These are phyloP conservation scores for Bombus affinis DNA, from an alignment of 1,140 invertebrate genomes.

Conservation along the genomic window DNA sequence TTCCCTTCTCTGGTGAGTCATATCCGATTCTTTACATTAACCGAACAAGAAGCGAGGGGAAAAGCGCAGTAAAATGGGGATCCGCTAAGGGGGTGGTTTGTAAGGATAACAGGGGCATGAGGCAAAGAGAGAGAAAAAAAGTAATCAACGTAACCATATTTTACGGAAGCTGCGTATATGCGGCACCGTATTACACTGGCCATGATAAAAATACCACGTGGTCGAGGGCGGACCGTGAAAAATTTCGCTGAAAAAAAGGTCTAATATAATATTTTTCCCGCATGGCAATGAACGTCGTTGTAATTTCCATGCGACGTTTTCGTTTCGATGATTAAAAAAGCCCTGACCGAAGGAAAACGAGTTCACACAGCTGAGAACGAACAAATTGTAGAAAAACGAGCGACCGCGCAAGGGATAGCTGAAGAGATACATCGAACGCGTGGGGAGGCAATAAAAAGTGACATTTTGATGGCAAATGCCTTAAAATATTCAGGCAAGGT, in stretches of 20 bases:
- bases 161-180: constrained; percentile 52
- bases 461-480: background rate
- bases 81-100: constrained; percentile 23
- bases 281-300: constrained; percentile 9
- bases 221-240: constrained; percentile 13
- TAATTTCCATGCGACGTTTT: constrained; percentile 25
- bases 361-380: background rate
- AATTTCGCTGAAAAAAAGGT: constrained; percentile 19
- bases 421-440: background rate
- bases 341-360: too few relatives aligned
- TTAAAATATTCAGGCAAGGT: background rate
- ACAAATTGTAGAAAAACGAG: background rate
- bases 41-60: constrained; percentile 47
- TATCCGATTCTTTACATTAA: constrained; percentile 59
- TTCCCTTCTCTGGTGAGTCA: constrained; percentile 58
- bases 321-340: constrained; percentile 19
- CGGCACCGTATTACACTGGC: constrained; percentile 36
- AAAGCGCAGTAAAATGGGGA: constrained; percentile 38
- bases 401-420: background rate
- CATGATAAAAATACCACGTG: constrained; percentile 33
- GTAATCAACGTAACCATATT: constrained; percentile 61
- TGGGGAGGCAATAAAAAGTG: background rate
- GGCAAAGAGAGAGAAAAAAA: constrained; percentile 29
- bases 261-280: constrained; percentile 38
- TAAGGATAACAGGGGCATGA: constrained; percentile 32